Evolutionary conservation across 2,797 vertebrate genomes (phyloP).

Genomic region (Betta splendens): DNA sequence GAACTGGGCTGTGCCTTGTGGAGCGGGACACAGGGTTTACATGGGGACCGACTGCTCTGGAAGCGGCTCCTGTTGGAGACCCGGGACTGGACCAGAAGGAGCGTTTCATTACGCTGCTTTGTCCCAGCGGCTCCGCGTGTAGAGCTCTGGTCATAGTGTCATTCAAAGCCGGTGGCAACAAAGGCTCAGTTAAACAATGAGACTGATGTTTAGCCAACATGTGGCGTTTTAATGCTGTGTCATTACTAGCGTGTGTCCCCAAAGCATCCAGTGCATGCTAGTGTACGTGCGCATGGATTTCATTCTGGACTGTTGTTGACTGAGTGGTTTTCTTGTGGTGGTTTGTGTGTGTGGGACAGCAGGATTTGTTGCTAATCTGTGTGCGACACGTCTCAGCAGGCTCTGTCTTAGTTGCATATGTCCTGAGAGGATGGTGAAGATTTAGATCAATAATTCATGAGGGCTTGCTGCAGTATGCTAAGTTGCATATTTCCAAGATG

Average conservation of each 20-base stretch:
- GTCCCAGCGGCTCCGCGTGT: constrained; percentile 58
- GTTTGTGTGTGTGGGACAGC: background rate
- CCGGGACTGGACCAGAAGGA: constrained; percentile 64
- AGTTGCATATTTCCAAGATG: constrained; percentile 36
- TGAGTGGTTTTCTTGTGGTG: background rate
- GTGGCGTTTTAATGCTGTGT: constrained; percentile 33
- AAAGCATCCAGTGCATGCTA: constrained; percentile 17
- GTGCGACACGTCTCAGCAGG: constrained; percentile 12
- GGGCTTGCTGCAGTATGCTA: constrained; percentile 42
- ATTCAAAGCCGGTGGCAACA: constrained; percentile 54
- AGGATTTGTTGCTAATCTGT: constrained; percentile 16
- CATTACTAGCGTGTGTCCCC: constrained; percentile 33
- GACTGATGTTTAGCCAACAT: constrained; percentile 31
- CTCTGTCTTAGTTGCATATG: constrained; percentile 12
- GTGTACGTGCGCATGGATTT: constrained; percentile 5
- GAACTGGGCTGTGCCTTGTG: constrained; percentile 23
- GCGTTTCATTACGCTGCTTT: constrained; percentile 32
- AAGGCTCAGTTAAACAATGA: constrained; percentile 55
- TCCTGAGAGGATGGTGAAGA: constrained; percentile 36
- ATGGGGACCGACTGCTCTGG: constrained; percentile 40
- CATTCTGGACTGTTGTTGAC: background rate
- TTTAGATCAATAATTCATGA: constrained; percentile 57
- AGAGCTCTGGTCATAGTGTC: constrained; percentile 68
- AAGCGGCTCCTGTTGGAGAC: constrained; percentile 35
- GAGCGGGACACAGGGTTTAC: constrained; percentile 31